Conservation (phyloP, 2,888 invertebrate genomes). For the Ecdyonurus torrentis region DNA sequence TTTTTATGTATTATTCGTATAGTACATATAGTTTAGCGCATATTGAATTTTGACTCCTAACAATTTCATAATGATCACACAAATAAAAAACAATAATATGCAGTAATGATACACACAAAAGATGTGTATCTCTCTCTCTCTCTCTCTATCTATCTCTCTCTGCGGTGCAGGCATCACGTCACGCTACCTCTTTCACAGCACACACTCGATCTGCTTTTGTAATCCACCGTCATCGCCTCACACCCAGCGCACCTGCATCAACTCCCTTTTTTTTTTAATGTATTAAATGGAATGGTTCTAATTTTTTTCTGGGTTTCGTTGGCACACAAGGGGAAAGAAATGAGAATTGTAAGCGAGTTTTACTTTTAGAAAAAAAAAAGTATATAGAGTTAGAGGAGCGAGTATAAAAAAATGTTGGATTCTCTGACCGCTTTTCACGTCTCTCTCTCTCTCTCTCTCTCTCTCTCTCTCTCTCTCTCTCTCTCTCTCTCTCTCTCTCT, state of each 20-base stretch:
- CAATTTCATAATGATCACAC: no score
- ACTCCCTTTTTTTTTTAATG: neutral
- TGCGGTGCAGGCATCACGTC: no score
- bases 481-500: conserved; percentile 4
- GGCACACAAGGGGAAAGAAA: neutral
- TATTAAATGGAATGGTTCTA: neutral
- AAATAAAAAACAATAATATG: no score
- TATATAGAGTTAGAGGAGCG: neutral
- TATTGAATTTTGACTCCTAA: no score
- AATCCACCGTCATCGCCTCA: neutral
- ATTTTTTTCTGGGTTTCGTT: neutral
- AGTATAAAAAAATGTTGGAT: neutral
- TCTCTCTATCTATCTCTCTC: no score
- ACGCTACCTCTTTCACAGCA: neutral
- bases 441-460: neutral
- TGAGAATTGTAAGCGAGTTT: neutral
- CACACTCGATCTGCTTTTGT: neutral
- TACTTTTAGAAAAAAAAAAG: neutral
- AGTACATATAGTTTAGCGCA: no score
- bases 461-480: conserved; percentile 1
- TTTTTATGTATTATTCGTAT: no score
- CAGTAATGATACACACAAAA: no score
- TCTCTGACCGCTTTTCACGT: neutral
- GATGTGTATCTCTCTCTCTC: no score
- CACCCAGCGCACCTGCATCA: neutral